Evolutionary conservation across 2,113 vertebrate genomes (phyloP).

Genomic region (Semnornis frantzii): DNA sequence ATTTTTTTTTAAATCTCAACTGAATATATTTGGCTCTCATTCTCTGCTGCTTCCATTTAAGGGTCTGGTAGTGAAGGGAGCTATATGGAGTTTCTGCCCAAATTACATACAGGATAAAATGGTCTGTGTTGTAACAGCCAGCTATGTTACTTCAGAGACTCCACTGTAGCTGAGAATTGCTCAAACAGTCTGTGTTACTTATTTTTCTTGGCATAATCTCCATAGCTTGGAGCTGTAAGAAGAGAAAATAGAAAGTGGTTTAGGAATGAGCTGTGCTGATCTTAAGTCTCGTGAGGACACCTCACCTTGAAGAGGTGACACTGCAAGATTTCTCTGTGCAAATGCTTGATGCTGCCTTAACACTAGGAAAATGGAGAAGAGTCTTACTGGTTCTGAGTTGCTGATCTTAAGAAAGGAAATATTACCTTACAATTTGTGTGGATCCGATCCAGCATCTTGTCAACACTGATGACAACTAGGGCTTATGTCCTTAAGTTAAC

Average conservation of each 20-base stretch:
- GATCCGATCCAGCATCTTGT: not conserved
- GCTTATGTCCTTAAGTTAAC: not conserved
- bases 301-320: not conserved
- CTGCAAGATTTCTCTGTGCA: not conserved
- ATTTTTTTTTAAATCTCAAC: not conserved
- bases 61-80: not conserved
- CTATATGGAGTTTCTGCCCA: conserved; percentile 13
- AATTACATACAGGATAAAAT: conserved; percentile 30
- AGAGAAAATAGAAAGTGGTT: conserved; percentile 49
- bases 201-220: conserved; percentile 55
- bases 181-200: conserved; percentile 48
- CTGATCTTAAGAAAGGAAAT: not conserved
- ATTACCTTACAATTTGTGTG: not conserved
- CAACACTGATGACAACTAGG: not conserved
- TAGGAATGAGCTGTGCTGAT: conserved; percentile 49
- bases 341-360: not conserved
- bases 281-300: conserved; percentile 19
- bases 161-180: conserved; percentile 37
- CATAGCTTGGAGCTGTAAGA: conserved; percentile 4
- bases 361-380: not conserved
- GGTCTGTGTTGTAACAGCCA: conserved; percentile 35
- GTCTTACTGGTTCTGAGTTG: not conserved
- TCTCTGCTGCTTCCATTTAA: conserved; percentile 17
- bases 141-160: conserved; percentile 46
- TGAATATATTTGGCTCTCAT: not conserved